Percentiles rank a stretch among this genome's conserved stretches.
These are phyloP conservation scores for Cygnus olor DNA, from an alignment of 2,797 vertebrate genomes.

Conservation along the genomic window DNA sequence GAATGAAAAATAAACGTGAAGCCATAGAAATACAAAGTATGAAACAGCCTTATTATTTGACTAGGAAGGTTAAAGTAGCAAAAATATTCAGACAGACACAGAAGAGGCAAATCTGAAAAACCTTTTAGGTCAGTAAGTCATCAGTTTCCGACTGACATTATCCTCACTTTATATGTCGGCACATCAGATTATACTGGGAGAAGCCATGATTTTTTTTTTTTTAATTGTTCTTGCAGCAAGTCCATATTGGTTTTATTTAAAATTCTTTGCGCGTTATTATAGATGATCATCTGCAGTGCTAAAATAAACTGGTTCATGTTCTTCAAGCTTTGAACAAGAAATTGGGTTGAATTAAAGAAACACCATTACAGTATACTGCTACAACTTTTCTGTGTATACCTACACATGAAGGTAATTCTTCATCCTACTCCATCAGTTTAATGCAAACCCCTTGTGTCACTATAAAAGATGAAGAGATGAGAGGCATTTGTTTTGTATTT, in stretches of 20 bases:
- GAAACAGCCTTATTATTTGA: not conserved
- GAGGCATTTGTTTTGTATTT: not conserved
- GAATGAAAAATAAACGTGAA: not conserved
- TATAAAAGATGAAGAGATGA: not conserved
- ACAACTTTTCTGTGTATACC: not conserved
- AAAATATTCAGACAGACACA: not conserved
- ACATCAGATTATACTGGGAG: not conserved
- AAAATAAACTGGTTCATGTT: not conserved
- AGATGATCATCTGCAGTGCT: not conserved
- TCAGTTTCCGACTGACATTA: not conserved
- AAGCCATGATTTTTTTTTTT: not conserved
- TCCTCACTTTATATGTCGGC: not conserved
- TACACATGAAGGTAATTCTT: not conserved
- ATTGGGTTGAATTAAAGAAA: not conserved
- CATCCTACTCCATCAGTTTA: not conserved
- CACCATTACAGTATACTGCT: not conserved
- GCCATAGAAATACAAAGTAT: not conserved
- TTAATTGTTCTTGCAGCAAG: not conserved
- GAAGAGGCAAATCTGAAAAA: not conserved
- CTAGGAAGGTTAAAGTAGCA: not conserved
- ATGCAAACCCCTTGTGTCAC: not conserved
- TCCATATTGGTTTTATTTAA: not conserved
- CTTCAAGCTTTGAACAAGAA: not conserved
- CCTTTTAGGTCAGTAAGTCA: not conserved
- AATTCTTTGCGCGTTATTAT: not conserved